Percentiles rank a stretch among this genome's conserved stretches.
Conservation (phyloP, 37 sponge, comb jelly and placozoan genomes). For the Hormiphora californensis region DNA sequence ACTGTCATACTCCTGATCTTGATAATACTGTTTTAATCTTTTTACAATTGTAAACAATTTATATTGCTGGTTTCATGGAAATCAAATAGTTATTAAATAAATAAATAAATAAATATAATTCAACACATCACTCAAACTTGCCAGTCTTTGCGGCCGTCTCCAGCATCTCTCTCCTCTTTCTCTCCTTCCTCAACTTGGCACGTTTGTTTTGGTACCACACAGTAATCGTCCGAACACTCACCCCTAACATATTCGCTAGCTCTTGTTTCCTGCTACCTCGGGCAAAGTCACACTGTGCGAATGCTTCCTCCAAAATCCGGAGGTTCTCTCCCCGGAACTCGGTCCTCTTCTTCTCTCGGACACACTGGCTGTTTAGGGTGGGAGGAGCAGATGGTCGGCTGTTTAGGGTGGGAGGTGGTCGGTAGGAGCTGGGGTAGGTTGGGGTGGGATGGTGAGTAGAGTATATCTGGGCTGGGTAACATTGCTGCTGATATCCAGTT, state of each 20-base stretch:
- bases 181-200: constrained; percentile 3
- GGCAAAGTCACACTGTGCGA: not conserved
- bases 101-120: too few species aligned
- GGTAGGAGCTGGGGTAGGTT: not conserved
- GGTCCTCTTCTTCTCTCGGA: constrained; percentile 1
- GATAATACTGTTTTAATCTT: too few species aligned
- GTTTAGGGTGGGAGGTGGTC: not conserved
- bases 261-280: not conserved
- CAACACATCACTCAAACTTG: too few species aligned
- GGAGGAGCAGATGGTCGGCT: not conserved
- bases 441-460: not conserved
- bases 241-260: not conserved
- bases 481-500: not conserved
- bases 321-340: not conserved
- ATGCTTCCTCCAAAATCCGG: not conserved
- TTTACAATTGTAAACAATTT: too few species aligned
- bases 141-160: constrained; percentile 8
- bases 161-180: constrained; percentile 2
- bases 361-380: not conserved
- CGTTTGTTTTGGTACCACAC: constrained; percentile 38
- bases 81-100: not conserved
- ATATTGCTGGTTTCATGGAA: too few species aligned
- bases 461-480: not conserved
- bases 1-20: too few species aligned
- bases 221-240: not conserved